These are phyloP conservation scores for Isaurus tuberculatus DNA, from an alignment of 92 coral and sea anemone species.

Conservation along the genomic window DNA sequence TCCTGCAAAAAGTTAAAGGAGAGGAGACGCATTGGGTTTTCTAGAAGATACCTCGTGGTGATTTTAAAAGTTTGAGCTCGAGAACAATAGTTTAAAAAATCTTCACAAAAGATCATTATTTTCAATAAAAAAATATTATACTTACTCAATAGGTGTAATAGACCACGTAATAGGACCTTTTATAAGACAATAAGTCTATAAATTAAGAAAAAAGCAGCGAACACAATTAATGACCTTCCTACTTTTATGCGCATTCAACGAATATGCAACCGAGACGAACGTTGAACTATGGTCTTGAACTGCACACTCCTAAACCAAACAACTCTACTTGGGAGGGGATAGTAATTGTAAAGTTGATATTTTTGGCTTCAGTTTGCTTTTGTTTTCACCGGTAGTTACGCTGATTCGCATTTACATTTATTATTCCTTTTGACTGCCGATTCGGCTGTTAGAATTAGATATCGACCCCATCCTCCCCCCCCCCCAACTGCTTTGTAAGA, in stretches of 20 bases:
- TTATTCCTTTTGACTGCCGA: slow-evolving; percentile 15
- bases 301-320: too few species aligned
- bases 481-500: neutral
- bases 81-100: neutral
- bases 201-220: neutral
- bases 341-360: neutral
- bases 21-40: neutral
- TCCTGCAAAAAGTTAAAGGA: neutral
- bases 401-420: neutral
- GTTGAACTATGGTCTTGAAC: neutral
- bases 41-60: neutral
- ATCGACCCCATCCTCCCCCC: neutral
- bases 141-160: slow-evolving; percentile 5
- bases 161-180: neutral
- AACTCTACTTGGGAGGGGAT: slow-evolving; percentile 20
- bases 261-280: too few species aligned
- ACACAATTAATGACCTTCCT: neutral
- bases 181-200: slow-evolving; percentile 2
- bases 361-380: slow-evolving; percentile 4
- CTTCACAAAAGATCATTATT: slow-evolving; percentile 5
- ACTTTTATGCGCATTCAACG: too few species aligned
- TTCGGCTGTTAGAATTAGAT: neutral
- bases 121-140: neutral
- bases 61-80: neutral
- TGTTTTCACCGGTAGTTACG: neutral